A percentile compares a stretch with the other conserved stretches of the same genome.
These are phyloP conservation scores for Eupithecia tripunctaria DNA, from an alignment of 2,888 invertebrate species.

Conservation along the genomic window DNA sequence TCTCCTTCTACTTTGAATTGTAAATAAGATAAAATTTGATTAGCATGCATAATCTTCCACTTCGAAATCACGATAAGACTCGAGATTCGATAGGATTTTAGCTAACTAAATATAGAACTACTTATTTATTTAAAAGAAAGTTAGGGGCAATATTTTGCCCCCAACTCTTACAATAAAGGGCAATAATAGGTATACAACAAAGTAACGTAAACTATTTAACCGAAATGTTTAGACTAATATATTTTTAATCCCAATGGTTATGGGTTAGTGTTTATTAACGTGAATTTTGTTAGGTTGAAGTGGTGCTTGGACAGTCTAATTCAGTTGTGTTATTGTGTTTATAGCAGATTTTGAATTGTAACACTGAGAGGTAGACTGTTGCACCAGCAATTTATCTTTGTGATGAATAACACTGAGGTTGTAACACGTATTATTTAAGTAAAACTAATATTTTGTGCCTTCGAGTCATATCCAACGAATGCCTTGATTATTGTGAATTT, in stretches of 20 bases:
- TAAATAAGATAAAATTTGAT: constrained; percentile 78
- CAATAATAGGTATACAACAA: constrained; percentile 82
- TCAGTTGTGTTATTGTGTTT: constrained; percentile 54
- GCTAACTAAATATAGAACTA: constrained; percentile 58
- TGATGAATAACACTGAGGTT: constrained; percentile 55
- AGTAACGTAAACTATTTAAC: constrained; percentile 74
- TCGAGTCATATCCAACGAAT: constrained; percentile 81
- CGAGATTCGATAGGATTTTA: constrained; percentile 58
- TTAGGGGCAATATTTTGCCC: constrained; percentile 53
- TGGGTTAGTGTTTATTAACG: constrained; percentile 66
- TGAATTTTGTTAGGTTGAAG: constrained; percentile 61
- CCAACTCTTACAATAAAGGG: constrained; percentile 69
- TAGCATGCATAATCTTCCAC: constrained; percentile 69
- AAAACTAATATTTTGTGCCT: constrained; percentile 73
- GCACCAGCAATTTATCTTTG: constrained; percentile 60
- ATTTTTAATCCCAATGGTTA: constrained; percentile 68
- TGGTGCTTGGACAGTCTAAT: constrained; percentile 70
- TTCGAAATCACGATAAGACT: constrained; percentile 64
- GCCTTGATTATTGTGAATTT: constrained; percentile 75
- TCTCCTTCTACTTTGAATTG: constrained; percentile 74
- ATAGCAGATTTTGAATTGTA: constrained; percentile 43
- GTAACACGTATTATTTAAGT: constrained; percentile 61
- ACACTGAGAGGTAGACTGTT: constrained; percentile 47
- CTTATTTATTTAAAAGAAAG: constrained; percentile 64
- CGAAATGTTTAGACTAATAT: constrained; percentile 64